Conservation (phyloP, 2,888 invertebrate genomes). For the Trachelus tabidus region DNA sequence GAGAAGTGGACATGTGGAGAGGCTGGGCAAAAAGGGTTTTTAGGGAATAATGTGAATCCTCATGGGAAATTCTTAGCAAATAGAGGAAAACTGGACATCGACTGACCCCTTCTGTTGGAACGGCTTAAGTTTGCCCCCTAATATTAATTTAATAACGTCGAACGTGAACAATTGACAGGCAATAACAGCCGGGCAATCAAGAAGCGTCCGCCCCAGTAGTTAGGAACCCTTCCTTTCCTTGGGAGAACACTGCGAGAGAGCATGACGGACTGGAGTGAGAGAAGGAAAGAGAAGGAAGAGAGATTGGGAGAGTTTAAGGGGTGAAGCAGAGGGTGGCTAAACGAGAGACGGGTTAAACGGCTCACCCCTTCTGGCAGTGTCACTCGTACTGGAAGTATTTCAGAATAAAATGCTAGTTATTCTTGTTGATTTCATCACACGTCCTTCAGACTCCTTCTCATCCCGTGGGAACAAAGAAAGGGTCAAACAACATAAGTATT, state of each 20-base stretch:
- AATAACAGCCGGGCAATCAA: conserved; percentile 62
- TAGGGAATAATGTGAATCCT: conserved; percentile 34
- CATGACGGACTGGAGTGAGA: conserved; percentile 11
- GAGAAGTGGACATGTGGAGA: neutral
- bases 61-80: conserved; percentile 54
- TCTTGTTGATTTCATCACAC: conserved; percentile 65
- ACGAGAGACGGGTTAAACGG: neutral
- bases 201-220: conserved; percentile 47
- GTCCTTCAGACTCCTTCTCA: conserved; percentile 38
- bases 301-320: conserved; percentile 25
- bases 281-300: conserved; percentile 14
- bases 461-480: conserved; percentile 52
- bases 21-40: conserved; percentile 19
- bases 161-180: conserved; percentile 63
- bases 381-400: conserved; percentile 57
- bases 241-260: conserved; percentile 21
- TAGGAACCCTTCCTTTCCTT: conserved; percentile 42
- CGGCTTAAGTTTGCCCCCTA: conserved; percentile 38
- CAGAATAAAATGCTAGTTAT: conserved; percentile 55
- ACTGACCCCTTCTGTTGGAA: conserved; percentile 33
- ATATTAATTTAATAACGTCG: conserved; percentile 65
- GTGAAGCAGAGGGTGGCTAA: conserved; percentile 35
- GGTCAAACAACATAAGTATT: conserved; percentile 58
- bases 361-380: conserved; percentile 62
- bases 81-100: conserved; percentile 51